Evolutionary conservation across 2,113 vertebrate species (phyloP).

Genomic region (Ia io): DNA sequence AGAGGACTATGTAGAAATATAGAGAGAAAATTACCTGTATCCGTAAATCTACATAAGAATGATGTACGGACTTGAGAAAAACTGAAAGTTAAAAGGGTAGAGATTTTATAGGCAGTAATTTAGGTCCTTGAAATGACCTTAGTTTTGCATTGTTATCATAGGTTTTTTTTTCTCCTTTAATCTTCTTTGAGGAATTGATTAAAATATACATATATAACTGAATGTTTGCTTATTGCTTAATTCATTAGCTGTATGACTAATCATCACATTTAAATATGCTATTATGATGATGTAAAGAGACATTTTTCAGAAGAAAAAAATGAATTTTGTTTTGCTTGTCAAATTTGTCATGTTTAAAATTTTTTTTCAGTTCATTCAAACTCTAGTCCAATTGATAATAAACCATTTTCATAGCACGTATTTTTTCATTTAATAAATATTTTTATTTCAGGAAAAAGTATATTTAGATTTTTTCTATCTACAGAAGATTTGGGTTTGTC

Average conservation of each 20-base stretch:
- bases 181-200: background rate
- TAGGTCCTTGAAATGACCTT: background rate
- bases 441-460: conserved; percentile 30
- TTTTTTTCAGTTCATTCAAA: conserved; percentile 6
- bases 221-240: background rate
- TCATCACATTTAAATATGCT: conserved; percentile 25
- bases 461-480: background rate
- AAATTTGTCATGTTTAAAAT: background rate
- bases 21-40: background rate
- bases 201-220: background rate
- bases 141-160: background rate
- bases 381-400: background rate
- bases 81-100: background rate
- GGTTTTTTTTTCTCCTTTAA: background rate
- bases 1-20: background rate
- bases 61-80: background rate
- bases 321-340: conserved; percentile 41
- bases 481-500: background rate
- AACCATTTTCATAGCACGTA: background rate
- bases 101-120: background rate
- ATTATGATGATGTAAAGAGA: background rate
- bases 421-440: conserved; percentile 8
- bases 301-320: conserved; percentile 51
- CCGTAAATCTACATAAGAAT: background rate
- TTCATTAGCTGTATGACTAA: background rate